These are phyloP conservation scores for Nasonovia ribisnigri DNA, from an alignment of 2,888 invertebrate genomes.

Conservation along the genomic window DNA sequence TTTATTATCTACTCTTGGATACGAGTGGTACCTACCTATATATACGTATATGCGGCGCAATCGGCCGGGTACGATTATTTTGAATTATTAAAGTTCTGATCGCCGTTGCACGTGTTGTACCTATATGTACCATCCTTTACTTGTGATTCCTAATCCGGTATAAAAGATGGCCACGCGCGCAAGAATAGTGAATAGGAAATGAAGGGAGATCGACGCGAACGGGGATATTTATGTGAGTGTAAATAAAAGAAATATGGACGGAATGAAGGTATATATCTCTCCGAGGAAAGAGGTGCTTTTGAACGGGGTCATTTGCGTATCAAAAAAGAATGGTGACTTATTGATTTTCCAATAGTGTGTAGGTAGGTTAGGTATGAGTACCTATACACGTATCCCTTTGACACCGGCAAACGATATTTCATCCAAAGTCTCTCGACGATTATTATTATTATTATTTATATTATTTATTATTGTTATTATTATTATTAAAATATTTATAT, in stretches of 20 bases:
- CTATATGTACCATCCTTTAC: neutral
- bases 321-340: constrained; percentile 36
- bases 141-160: constrained; percentile 1
- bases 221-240: constrained; percentile 18
- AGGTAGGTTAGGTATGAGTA: neutral
- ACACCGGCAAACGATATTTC: constrained; percentile 29
- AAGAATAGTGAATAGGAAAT: neutral
- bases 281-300: neutral
- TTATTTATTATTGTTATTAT: neutral
- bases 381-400: neutral
- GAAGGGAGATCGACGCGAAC: neutral
- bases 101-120: neutral
- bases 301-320: constrained; percentile 53
- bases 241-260: constrained; percentile 47
- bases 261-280: constrained; percentile 35
- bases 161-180: neutral
- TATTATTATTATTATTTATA: constrained; percentile 32
- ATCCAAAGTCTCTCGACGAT: neutral
- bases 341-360: constrained; percentile 32
- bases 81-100: constrained; percentile 48
- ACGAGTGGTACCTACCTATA: neutral
- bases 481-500: neutral
- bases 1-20: constrained; percentile 12
- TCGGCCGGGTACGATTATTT: constrained; percentile 4
- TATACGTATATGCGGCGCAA: neutral